phyloP scores from a whole-genome alignment of 2,888 invertebrate genomes.

The Gymnosoma rotundatum region DNA sequence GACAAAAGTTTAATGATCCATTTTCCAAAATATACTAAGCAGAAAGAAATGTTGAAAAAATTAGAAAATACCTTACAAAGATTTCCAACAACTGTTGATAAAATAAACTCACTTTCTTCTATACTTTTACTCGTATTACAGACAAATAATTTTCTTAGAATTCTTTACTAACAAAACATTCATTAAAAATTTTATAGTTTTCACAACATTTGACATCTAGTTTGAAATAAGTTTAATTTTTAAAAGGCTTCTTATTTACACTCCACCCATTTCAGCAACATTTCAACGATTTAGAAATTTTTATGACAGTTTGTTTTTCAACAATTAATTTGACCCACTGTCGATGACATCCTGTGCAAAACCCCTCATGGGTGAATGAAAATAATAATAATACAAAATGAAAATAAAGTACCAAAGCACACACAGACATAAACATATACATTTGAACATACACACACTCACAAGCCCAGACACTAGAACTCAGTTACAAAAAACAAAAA shows the following conservation, averaged over 20 bases:
- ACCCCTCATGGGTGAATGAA: constrained; percentile 41
- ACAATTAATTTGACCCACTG: constrained; percentile 67
- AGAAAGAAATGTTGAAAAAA: too few species aligned
- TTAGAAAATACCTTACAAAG: too few species aligned
- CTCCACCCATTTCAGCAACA: neutral
- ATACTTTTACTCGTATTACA: neutral
- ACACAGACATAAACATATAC: neutral
- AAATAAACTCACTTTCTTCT: too few species aligned
- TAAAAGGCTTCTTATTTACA: neutral
- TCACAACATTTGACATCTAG: constrained; percentile 62
- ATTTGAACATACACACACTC: too few species aligned
- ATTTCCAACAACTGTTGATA: too few species aligned
- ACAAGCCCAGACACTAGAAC: neutral
- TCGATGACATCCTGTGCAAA: constrained; percentile 59
- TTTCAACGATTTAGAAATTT: constrained; percentile 28
- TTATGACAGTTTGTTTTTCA: constrained; percentile 44
- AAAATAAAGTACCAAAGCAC: neutral
- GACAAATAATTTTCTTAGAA: constrained; percentile 3
- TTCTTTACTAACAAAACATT: constrained; percentile 34
- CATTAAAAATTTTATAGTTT: constrained; percentile 62
- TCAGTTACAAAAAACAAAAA: constrained; percentile 8
- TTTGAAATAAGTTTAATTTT: neutral
- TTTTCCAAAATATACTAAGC: too few species aligned
- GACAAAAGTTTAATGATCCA: too few species aligned
- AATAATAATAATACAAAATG: constrained; percentile 47